phyloP scores from a whole-genome alignment of 2,113 vertebrate genomes.

The Actenoides hombroni region DNA sequence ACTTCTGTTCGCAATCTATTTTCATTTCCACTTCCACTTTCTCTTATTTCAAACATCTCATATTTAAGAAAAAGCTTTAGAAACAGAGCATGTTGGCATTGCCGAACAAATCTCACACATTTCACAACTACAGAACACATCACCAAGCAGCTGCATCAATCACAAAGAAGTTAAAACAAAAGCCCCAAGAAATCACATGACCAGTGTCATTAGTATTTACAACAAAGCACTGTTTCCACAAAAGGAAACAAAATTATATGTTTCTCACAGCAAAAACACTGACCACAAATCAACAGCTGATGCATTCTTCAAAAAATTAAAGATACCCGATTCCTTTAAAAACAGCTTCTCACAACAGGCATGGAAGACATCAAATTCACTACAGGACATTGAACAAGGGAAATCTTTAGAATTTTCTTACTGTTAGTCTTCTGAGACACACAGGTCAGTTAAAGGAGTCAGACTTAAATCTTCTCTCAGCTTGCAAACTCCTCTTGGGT shows the following conservation, averaged over 20 bases:
- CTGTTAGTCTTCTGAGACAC: not conserved
- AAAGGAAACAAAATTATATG: not conserved
- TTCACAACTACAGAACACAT: not conserved
- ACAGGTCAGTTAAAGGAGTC: not conserved
- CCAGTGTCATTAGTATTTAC: not conserved
- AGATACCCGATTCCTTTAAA: not conserved
- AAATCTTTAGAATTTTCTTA: not conserved
- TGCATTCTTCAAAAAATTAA: not conserved
- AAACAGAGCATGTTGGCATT: not conserved
- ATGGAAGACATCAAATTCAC: not conserved
- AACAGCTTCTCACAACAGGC: not conserved
- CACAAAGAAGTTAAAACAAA: conserved; percentile 40
- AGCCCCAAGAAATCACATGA: conserved; percentile 11
- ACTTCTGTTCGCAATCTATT: not conserved
- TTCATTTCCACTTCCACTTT: not conserved
- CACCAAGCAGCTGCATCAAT: conserved; percentile 32
- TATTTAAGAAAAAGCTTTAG: not conserved
- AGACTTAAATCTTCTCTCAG: not conserved
- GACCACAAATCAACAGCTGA: not conserved
- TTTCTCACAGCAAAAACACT: not conserved
- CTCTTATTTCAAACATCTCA: not conserved
- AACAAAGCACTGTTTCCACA: not conserved
- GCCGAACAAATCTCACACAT: not conserved
- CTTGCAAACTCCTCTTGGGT: not conserved
- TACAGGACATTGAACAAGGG: not conserved